phyloP scores from a whole-genome alignment of 2,888 invertebrate species.

The Trissonchulus sp. region DNA sequence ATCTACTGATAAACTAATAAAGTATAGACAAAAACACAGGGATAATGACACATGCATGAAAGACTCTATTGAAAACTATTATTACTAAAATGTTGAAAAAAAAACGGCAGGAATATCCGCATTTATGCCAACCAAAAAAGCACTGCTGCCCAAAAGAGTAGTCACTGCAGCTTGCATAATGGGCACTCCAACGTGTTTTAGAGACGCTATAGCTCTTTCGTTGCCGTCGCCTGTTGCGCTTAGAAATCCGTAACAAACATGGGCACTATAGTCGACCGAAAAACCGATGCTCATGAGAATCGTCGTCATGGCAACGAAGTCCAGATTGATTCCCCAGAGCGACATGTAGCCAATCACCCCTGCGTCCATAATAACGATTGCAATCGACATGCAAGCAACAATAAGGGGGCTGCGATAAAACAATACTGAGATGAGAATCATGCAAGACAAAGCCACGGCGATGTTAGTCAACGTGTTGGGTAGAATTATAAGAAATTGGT shows the following conservation, averaged over 20 bases:
- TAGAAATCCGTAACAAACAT: slow-evolving; percentile 91
- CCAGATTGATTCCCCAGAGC: slow-evolving; percentile 76
- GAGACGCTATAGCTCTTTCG: too few relatives aligned
- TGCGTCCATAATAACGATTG: slow-evolving; percentile 82
- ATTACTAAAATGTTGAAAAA: too few relatives aligned
- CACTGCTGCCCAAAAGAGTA: too few relatives aligned
- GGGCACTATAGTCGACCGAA: slow-evolving; percentile 87
- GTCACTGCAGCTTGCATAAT: too few relatives aligned
- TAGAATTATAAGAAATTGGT: slow-evolving; percentile 56
- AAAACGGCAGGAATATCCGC: too few relatives aligned
- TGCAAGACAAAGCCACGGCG: slow-evolving; percentile 60
- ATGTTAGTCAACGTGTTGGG: slow-evolving; percentile 52
- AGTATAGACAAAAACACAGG: too few relatives aligned
- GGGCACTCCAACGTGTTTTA: too few relatives aligned
- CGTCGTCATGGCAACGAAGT: slow-evolving; percentile 79
- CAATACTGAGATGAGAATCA: slow-evolving; percentile 87
- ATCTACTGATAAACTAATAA: too few relatives aligned
- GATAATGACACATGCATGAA: too few relatives aligned
- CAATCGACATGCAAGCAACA: slow-evolving; percentile 87
- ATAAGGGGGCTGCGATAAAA: slow-evolving; percentile 86
- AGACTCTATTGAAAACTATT: too few relatives aligned
- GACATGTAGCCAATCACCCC: slow-evolving; percentile 95
- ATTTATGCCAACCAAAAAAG: too few relatives aligned
- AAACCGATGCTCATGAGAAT: slow-evolving; percentile 96
- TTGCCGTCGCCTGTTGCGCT: too few relatives aligned